Evolutionary conservation across 2,888 invertebrate genomes (phyloP).

Genomic region (Apodemia zela): DNA sequence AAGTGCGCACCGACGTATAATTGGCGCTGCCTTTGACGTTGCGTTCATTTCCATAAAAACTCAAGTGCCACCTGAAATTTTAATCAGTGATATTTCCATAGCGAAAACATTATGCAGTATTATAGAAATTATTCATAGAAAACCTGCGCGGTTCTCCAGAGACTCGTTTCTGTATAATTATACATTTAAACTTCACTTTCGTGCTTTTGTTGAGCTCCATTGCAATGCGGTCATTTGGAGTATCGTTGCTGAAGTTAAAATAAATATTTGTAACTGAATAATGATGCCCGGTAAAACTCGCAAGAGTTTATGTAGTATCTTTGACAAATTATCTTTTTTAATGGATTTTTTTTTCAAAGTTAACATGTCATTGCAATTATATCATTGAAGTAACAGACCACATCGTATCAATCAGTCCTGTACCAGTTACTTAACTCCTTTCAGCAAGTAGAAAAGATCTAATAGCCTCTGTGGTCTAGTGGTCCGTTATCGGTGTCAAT

Average conservation of each 20-base stretch:
- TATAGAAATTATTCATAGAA: constrained; percentile 12
- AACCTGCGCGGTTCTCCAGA: not conserved
- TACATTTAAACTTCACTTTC: constrained; percentile 6
- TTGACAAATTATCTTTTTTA: no score
- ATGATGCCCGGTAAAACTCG: no score
- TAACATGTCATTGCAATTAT: no score
- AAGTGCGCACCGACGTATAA: constrained; percentile 22
- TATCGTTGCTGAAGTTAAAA: not conserved
- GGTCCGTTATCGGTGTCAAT: no score
- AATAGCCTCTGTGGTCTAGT: no score
- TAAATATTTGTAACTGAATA: not conserved
- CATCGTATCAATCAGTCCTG: no score
- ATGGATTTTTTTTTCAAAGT: no score
- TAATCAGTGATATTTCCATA: constrained; percentile 13
- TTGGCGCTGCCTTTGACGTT: constrained; percentile 21
- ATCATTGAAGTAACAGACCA: no score
- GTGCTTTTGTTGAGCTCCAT: not conserved
- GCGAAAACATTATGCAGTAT: constrained; percentile 15
- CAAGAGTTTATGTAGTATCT: no score
- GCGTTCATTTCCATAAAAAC: constrained; percentile 17
- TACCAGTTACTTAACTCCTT: no score
- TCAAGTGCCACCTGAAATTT: constrained; percentile 15
- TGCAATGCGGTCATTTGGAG: constrained; percentile 5
- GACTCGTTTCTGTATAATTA: constrained; percentile 1
- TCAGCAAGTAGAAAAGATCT: no score